These are phyloP conservation scores for Archegozetes longisetosus DNA, from an alignment of 1,140 invertebrate species.

Conservation along the genomic window DNA sequence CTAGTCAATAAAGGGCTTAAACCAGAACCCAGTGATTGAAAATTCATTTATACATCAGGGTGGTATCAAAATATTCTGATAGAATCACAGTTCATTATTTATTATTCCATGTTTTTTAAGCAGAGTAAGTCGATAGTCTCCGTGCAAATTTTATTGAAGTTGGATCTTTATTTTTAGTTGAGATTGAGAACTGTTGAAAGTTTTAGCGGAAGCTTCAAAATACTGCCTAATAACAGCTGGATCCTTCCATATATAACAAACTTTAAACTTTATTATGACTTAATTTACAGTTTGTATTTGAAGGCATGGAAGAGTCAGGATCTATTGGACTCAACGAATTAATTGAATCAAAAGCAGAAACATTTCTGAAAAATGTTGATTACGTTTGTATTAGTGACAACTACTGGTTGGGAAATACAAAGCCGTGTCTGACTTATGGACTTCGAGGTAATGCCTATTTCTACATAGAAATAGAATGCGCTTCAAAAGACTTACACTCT, in stretches of 20 bases:
- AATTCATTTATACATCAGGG: too few relatives aligned
- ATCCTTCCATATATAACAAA: not conserved
- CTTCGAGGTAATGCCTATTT: conserved; percentile 83
- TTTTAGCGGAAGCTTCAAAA: too few relatives aligned
- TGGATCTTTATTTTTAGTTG: too few relatives aligned
- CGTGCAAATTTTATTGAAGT: too few relatives aligned
- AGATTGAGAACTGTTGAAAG: too few relatives aligned
- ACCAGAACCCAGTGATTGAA: too few relatives aligned
- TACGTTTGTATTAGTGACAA: conserved; percentile 97
- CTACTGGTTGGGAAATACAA: conserved; percentile 92
- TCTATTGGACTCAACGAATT: conserved; percentile 86
- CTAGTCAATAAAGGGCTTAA: too few relatives aligned
- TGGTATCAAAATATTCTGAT: too few relatives aligned
- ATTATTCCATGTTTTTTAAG: too few relatives aligned
- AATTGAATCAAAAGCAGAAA: conserved; percentile 51
- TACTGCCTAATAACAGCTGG: not conserved
- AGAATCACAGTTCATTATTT: too few relatives aligned
- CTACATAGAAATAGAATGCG: conserved; percentile 69
- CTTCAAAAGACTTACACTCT: conserved; percentile 82
- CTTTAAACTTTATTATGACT: conserved; percentile 8
- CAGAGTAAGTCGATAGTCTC: too few relatives aligned
- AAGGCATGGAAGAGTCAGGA: conserved; percentile 97
- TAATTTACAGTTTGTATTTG: conserved; percentile 64
- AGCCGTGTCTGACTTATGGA: conserved; percentile 94
- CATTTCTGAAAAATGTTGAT: conserved; percentile 67